Conservation (phyloP, 2,797 vertebrate species). For the Tangara arthus region DNA sequence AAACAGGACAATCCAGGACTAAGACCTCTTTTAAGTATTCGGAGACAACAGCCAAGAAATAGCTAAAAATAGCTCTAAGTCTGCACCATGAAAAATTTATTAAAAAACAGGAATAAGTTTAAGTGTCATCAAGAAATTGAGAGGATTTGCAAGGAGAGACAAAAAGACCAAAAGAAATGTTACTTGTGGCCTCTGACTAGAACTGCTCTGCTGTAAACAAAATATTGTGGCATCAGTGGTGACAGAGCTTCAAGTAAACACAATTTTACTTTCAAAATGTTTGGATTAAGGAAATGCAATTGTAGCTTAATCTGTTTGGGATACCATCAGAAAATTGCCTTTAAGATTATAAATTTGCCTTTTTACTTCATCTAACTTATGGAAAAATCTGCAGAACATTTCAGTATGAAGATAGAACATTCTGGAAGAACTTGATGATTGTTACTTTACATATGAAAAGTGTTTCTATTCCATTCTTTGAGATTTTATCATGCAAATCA, state of each 20-base stretch:
- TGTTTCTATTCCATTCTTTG: slow-evolving; percentile 26
- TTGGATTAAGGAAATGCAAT: neutral
- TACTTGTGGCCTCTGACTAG: neutral
- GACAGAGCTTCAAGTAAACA: neutral
- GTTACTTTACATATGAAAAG: slow-evolving; percentile 12
- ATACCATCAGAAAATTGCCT: neutral
- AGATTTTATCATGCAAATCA: slow-evolving; percentile 49
- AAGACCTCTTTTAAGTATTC: neutral
- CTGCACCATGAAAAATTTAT: neutral
- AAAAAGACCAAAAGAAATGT: neutral
- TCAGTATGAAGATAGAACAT: neutral
- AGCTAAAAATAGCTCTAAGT: neutral
- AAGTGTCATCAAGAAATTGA: neutral
- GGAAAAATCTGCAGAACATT: neutral
- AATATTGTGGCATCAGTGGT: neutral
- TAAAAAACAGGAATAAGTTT: neutral
- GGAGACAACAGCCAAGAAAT: neutral
- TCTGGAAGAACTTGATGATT: slow-evolving; percentile 19
- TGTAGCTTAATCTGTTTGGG: neutral
- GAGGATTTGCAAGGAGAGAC: neutral
- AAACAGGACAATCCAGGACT: neutral
- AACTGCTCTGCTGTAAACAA: neutral
- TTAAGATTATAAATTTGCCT: neutral
- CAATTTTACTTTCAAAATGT: neutral
- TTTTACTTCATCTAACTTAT: neutral